Percentiles rank a stretch among this genome's conserved stretches.
Conservation (phyloP, 2,888 invertebrate genomes). For the Hartigia nigra region DNA sequence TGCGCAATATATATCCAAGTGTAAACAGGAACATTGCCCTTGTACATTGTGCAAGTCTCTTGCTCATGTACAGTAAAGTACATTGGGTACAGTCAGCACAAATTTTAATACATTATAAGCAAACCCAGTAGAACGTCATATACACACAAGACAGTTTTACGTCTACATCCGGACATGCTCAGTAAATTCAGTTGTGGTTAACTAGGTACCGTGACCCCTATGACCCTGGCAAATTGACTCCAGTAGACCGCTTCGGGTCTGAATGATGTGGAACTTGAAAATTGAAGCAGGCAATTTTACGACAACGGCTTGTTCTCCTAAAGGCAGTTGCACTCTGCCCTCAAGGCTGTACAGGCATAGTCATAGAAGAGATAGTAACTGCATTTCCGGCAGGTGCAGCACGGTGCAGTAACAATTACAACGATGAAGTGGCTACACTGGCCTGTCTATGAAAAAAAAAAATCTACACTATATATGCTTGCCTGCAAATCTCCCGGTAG, state of each 20-base stretch:
- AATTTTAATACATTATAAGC: not conserved
- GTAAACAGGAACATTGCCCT: not conserved
- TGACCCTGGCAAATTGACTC: not conserved
- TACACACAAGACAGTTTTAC: not conserved
- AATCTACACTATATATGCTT: not conserved
- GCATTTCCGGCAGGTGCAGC: slow-evolving; percentile 35
- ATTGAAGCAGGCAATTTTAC: not conserved
- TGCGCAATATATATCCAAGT: not conserved
- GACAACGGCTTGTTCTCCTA: not conserved
- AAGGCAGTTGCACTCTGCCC: not conserved
- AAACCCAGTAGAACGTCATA: not conserved
- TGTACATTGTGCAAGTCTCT: not conserved
- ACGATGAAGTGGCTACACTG: not conserved
- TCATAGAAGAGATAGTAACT: not conserved
- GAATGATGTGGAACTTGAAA: not conserved
- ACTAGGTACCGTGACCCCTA: not conserved
- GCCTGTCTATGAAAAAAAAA: not conserved
- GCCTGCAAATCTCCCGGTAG: not conserved
- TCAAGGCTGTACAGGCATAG: not conserved
- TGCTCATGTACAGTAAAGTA: not conserved
- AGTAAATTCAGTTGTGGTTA: not conserved
- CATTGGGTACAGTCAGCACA: not conserved
- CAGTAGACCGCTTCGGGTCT: not conserved
- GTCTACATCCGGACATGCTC: not conserved
- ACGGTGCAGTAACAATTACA: slow-evolving; percentile 21